These are phyloP conservation scores for Parazoanthus darwini DNA, from an alignment of 92 coral and sea anemone genomes.

Conservation along the genomic window DNA sequence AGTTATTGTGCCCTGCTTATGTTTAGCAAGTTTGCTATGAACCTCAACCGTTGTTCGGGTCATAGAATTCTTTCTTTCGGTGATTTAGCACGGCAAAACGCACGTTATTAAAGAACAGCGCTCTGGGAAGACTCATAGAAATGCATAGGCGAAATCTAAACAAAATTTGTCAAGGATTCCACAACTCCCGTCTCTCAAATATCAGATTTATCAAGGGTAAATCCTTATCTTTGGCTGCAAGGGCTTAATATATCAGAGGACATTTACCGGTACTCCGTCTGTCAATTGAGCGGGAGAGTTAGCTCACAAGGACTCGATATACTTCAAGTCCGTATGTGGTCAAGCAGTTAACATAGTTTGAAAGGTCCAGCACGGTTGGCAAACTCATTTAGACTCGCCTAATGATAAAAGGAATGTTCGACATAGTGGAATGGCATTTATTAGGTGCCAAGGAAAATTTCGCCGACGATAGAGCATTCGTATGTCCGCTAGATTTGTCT, in stretches of 20 bases:
- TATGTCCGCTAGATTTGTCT: constrained; percentile 32
- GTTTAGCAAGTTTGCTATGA: constrained; percentile 14
- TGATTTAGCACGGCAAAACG: constrained; percentile 7
- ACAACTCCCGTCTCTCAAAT: background rate
- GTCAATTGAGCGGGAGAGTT: background rate
- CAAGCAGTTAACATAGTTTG: constrained; percentile 9
- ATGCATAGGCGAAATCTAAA: background rate
- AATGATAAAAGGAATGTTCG: constrained; percentile 34
- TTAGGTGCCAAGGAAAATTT: constrained; percentile 51
- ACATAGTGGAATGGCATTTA: constrained; percentile 17
- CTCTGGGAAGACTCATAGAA: background rate
- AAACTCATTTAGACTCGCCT: background rate
- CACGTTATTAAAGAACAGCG: background rate
- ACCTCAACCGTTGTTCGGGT: background rate
- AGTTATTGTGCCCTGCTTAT: background rate
- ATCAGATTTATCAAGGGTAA: constrained; percentile 2
- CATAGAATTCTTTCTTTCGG: background rate
- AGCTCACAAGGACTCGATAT: constrained; percentile 5
- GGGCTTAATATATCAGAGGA: background rate
- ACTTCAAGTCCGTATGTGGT: constrained; percentile 26
- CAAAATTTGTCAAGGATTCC: background rate
- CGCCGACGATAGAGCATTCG: constrained; percentile 42
- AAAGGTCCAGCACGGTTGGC: constrained; percentile 17
- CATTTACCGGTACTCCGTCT: background rate
- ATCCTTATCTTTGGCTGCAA: background rate